Evolutionary conservation across 2,888 invertebrate species (phyloP), one percentile per base, ranked within the genome.

Genomic region (Diogma glabrata): DNA sequence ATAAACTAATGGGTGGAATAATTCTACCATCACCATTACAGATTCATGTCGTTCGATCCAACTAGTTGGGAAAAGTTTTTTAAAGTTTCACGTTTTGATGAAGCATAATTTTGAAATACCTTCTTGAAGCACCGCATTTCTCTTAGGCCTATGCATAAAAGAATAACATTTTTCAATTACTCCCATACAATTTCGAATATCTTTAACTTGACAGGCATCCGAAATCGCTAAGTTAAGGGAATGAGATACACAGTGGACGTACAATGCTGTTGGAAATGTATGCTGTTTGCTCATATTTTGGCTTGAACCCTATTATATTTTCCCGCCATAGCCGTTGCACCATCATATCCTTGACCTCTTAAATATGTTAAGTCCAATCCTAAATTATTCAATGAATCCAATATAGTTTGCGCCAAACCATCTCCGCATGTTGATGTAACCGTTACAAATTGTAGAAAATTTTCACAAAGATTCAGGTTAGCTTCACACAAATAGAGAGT

Each of bases 361-460:
- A 33, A 33, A 12, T 33, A 33, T 33, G n/a, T 33, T 12, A 33
- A 12, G 12, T 33, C 33, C 12, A 33, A 33, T 33, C 33, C 12
- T 12, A 33, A 33, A 36, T 17, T 16, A 17, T 33, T 3, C 36
- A 36, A 36, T 36, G 36, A 17, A 36, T 36, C 36, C 36, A 36
- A 36, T 16, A 36, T 36, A 16, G 36, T 36, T n/a, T 16, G 14
- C 36, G 36, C 36, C 10, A 36, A 36, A 36, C 16, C 36, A 16
- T 36, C 36, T 36, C 36, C 36, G 16, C 16, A 36, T 36, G 36
- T 36, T 36, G 36, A 36, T 16, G 36, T 36, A 14, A 36, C 36
- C 10, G 36, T n/a, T 36, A 36, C 36, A 36, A 36, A 36, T 36
- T 36, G 36, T 36, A 36, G 10, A 36, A 36, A 36, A 36, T 14